phyloP scores from a whole-genome alignment of 2,797 vertebrate genomes.

The Tenualosa ilisha region DNA sequence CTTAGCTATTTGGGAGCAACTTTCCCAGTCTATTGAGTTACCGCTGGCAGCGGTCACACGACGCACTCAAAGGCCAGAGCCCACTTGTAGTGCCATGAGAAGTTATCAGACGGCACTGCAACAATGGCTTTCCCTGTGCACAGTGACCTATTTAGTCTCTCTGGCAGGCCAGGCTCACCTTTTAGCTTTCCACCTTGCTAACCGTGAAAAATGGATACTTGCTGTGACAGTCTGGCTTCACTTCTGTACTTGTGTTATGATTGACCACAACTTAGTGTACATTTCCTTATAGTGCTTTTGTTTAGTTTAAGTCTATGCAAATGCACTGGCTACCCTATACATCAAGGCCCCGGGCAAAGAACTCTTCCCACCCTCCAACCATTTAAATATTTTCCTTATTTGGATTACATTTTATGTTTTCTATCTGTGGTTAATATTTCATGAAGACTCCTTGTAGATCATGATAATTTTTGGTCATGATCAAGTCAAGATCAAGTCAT shows the following conservation, averaged over 20 bases:
- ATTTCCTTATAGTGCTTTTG: not conserved
- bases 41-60: not conserved
- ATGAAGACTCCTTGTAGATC: too few species aligned
- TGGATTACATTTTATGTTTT: too few species aligned
- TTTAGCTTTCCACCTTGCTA: not conserved
- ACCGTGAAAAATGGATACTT: not conserved
- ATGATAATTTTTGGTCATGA: too few species aligned
- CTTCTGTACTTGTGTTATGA: not conserved
- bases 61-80: not conserved
- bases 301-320: too few species aligned
- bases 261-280: not conserved
- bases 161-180: not conserved
- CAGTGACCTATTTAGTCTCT: not conserved
- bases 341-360: too few species aligned
- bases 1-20: not conserved
- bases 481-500: too few species aligned
- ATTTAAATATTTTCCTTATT: too few species aligned
- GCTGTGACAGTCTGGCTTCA: not conserved
- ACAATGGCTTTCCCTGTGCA: not conserved
- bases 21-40: slow-evolving; percentile 21
- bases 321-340: too few species aligned
- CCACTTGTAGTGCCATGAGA: not conserved
- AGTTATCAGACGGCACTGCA: not conserved
- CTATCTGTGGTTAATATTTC: too few species aligned
- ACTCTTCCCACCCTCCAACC: too few species aligned